Evolutionary conservation across 2,797 vertebrate genomes (phyloP).

Genomic region (Danio kyathit): DNA sequence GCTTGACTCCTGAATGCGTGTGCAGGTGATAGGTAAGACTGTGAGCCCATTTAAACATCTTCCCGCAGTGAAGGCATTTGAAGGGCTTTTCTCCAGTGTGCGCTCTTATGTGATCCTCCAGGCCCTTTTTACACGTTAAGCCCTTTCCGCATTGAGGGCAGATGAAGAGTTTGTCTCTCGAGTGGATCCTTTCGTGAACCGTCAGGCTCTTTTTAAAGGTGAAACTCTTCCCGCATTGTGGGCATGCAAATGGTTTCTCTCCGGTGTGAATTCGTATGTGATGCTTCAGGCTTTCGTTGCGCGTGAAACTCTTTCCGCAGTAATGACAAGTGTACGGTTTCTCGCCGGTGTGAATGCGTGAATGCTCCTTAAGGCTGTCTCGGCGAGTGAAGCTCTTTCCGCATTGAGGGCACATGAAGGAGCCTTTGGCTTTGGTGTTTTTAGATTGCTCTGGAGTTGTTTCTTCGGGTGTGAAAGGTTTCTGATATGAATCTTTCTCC

Average conservation of each 20-base stretch:
- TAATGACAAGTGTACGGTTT: constrained; percentile 6
- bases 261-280: constrained; percentile 19
- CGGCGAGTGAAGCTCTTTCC: not conserved
- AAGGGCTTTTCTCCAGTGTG: constrained; percentile 17
- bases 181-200: constrained; percentile 32
- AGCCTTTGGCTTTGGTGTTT: not conserved
- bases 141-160: constrained; percentile 35
- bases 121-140: not conserved
- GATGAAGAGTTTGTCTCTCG: constrained; percentile 38
- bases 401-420: not conserved
- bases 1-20: constrained; percentile 52
- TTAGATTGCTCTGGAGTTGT: not conserved
- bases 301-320: constrained; percentile 1
- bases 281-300: constrained; percentile 4
- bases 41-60: constrained; percentile 16
- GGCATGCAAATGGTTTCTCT: constrained; percentile 5
- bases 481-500: not conserved
- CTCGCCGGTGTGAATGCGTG: constrained; percentile 11
- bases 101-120: constrained; percentile 2
- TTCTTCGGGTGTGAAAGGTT: not conserved
- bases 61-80: constrained; percentile 5
- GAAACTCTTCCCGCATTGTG: not conserved
- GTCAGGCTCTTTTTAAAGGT: constrained; percentile 32
- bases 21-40: constrained; percentile 31
- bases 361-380: not conserved